Percentiles rank a stretch among this genome's conserved stretches.
Evolutionary conservation across 1,140 invertebrate species (phyloP).

Genomic region (Mya arenaria): DNA sequence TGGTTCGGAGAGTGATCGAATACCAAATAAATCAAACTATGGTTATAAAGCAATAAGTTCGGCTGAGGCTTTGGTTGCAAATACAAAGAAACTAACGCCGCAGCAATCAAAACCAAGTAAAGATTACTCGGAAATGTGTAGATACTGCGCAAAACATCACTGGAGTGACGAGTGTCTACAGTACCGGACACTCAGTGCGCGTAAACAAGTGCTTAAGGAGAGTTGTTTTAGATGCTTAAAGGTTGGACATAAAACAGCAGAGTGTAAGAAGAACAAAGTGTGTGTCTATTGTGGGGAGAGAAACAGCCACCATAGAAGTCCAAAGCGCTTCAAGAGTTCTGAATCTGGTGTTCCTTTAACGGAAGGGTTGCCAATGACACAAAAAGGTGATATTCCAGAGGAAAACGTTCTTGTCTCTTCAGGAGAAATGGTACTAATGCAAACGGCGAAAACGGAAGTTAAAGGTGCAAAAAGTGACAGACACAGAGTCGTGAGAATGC

Average conservation of each 20-base stretch:
- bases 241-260: background rate
- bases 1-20: too few species aligned
- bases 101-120: too few species aligned
- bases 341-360: background rate
- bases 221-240: conserved; percentile 24
- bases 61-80: too few species aligned
- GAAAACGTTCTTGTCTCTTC: conserved; percentile 4
- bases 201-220: background rate
- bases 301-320: conserved; percentile 23
- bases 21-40: too few species aligned
- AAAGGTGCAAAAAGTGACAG: background rate
- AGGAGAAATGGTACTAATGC: conserved; percentile 5
- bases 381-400: too few species aligned
- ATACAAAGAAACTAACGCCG: too few species aligned
- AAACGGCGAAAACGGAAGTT: background rate
- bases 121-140: conserved; percentile 8
- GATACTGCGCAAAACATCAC: background rate
- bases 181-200: conserved; percentile 2
- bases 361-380: too few species aligned
- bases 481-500: background rate
- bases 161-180: conserved; percentile 31
- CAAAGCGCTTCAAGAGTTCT: conserved; percentile 7
- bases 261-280: conserved; percentile 8
- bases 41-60: too few species aligned
- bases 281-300: conserved; percentile 24